These are phyloP conservation scores for Agonopterix alstromeriana DNA, from an alignment of 2,888 invertebrate genomes.

Conservation along the genomic window DNA sequence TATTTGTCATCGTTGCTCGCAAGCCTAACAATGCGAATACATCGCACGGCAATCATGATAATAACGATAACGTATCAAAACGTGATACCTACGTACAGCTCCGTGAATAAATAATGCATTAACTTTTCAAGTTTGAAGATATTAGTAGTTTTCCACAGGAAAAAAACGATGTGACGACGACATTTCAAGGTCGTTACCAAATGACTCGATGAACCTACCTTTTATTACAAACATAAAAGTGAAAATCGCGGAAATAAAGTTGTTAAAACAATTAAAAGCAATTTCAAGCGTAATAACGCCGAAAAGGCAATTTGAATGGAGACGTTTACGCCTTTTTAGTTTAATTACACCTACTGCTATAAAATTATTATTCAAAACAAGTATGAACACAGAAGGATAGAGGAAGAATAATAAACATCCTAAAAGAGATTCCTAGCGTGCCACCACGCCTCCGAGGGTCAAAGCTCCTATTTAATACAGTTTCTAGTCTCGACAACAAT, in stretches of 20 bases:
- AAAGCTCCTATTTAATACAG: conserved; percentile 59
- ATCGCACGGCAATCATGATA: no score
- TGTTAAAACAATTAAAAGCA: neutral
- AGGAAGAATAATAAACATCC: conserved; percentile 22
- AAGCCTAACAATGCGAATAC: no score
- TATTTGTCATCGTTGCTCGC: no score
- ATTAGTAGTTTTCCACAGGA: conserved; percentile 13
- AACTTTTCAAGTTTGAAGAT: neutral
- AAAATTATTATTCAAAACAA: conserved; percentile 27
- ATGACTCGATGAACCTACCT: no score
- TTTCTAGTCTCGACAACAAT: conserved; percentile 39
- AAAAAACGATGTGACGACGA: neutral
- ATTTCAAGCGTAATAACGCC: no score
- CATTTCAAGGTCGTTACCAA: no score
- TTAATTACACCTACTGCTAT: neutral
- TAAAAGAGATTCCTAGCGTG: conserved; percentile 38
- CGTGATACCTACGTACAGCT: conserved; percentile 1
- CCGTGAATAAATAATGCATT: conserved; percentile 13
- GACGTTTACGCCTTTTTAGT: no score
- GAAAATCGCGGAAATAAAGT: neutral
- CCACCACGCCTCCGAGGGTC: conserved; percentile 47
- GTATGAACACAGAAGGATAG: conserved; percentile 18
- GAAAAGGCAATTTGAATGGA: no score
- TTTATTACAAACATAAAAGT: no score
- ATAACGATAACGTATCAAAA: neutral